Evolutionary conservation across 2,113 vertebrate species (phyloP).

Genomic region (Chaetops frenatus): DNA sequence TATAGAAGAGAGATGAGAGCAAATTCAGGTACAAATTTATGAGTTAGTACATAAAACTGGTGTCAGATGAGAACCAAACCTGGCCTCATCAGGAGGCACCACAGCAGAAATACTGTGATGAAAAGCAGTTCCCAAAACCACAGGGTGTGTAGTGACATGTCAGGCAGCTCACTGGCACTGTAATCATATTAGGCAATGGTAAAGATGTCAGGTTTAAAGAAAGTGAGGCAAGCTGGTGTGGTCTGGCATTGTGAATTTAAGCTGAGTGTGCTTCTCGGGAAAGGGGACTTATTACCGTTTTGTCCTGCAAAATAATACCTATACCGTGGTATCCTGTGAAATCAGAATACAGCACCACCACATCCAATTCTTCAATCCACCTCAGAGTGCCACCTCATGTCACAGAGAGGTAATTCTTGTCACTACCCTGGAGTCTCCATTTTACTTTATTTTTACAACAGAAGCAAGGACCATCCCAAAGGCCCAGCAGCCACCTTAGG

Average conservation of each 20-base stretch:
- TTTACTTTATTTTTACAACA: neutral
- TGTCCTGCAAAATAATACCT: neutral
- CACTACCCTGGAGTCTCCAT: neutral
- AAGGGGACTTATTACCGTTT: neutral
- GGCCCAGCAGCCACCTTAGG: neutral
- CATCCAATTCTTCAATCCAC: neutral
- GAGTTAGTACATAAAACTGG: neutral
- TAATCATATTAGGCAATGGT: neutral
- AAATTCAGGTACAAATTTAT: neutral
- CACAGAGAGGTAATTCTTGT: neutral
- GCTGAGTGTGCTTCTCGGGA: neutral
- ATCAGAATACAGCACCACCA: neutral
- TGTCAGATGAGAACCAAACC: neutral
- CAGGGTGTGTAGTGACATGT: neutral
- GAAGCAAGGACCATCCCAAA: neutral
- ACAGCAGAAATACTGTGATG: neutral
- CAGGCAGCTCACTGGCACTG: neutral
- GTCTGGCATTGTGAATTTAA: slow-evolving; percentile 10
- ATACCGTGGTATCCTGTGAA: neutral
- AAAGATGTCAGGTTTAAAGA: neutral
- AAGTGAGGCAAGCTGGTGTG: neutral
- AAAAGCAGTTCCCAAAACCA: neutral
- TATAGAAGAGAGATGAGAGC: neutral
- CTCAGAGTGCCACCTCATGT: neutral
- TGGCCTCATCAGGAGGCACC: neutral